Evolutionary conservation across 2,797 vertebrate genomes (phyloP).

Genomic region (Sternarchorhynchus goeldii): DNA sequence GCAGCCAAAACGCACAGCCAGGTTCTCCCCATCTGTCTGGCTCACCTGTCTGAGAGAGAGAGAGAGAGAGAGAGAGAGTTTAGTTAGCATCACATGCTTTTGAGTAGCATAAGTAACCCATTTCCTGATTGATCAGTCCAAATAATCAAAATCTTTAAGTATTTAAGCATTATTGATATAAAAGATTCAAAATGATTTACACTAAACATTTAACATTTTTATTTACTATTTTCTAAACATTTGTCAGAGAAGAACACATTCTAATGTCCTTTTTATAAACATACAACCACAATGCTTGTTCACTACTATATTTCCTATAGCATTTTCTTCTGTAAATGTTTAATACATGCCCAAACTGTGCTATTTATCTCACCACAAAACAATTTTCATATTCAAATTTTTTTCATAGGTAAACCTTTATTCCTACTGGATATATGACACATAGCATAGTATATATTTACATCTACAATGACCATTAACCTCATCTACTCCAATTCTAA

Average conservation of each 20-base stretch:
- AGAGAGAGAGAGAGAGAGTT: background rate
- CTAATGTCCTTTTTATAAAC: too few relatives aligned
- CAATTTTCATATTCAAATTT: too few relatives aligned
- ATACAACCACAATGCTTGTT: too few relatives aligned
- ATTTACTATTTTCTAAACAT: slow-evolving; percentile 7
- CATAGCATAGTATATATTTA: too few relatives aligned
- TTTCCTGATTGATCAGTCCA: slow-evolving; percentile 12
- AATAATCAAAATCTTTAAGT: slow-evolving; percentile 32
- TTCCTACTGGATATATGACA: too few relatives aligned
- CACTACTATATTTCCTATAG: too few relatives aligned
- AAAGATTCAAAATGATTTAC: slow-evolving; percentile 8
- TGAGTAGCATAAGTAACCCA: background rate
- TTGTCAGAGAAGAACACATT: background rate
- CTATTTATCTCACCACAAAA: too few relatives aligned
- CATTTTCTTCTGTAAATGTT: too few relatives aligned
- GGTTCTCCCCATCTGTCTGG: slow-evolving; percentile 76
- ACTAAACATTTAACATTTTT: background rate
- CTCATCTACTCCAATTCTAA: too few relatives aligned
- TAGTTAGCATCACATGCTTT: background rate
- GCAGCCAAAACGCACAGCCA: slow-evolving; percentile 80
- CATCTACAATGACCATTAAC: too few relatives aligned
- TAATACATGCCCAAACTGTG: too few relatives aligned
- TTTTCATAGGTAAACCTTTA: too few relatives aligned
- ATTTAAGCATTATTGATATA: slow-evolving; percentile 24
- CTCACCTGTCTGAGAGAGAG: slow-evolving; percentile 82